Percentiles rank a stretch among this genome's conserved stretches.
Evolutionary conservation across 2,113 vertebrate genomes (phyloP).

Genomic region (Cinclus cinclus): DNA sequence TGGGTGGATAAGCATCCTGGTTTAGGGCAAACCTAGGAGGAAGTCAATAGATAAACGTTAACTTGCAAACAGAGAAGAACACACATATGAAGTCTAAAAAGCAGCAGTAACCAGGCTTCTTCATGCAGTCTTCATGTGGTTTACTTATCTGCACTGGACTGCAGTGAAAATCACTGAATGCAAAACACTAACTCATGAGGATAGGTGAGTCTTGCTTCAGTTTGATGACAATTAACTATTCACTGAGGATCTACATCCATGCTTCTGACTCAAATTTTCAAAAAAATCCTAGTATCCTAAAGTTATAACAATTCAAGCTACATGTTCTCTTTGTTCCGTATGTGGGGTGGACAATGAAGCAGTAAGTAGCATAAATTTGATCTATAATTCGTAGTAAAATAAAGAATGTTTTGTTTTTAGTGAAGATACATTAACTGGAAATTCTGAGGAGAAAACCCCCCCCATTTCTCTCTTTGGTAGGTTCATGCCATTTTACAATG

Average conservation of each 20-base stretch:
- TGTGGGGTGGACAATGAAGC: background rate
- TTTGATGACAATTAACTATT: background rate
- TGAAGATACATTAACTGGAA: background rate
- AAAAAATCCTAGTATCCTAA: background rate
- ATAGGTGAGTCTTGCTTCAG: background rate
- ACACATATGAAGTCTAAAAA: background rate
- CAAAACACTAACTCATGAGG: background rate
- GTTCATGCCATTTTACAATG: constrained; percentile 1
- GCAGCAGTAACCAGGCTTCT: background rate
- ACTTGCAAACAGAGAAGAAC: background rate
- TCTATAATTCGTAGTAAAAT: background rate
- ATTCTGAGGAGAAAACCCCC: background rate
- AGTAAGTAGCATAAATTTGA: background rate
- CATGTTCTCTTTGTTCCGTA: background rate
- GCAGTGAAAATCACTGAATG: background rate
- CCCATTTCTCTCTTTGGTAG: background rate
- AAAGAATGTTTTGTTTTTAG: background rate
- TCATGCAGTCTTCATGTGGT: background rate
- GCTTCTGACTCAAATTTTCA: background rate
- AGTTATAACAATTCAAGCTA: background rate
- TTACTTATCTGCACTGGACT: background rate
- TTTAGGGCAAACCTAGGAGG: no score
- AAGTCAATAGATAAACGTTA: background rate
- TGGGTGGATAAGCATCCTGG: accelerated
- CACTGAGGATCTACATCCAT: background rate